These are phyloP conservation scores for Odontothrips loti DNA, from an alignment of 2,888 invertebrate genomes.

Conservation along the genomic window DNA sequence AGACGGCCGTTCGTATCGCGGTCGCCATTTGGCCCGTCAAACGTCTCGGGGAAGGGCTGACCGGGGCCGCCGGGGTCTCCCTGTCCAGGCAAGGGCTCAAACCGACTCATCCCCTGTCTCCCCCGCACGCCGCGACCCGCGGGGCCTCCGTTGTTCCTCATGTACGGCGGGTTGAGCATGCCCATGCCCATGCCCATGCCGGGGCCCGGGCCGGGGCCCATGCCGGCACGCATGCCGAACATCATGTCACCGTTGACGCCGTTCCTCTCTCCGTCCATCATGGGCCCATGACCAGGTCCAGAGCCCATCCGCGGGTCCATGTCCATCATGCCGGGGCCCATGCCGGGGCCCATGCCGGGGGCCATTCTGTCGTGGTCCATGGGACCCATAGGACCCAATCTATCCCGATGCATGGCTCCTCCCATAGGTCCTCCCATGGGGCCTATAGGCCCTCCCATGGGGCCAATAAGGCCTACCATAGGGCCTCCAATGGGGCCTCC, in stretches of 20 bases:
- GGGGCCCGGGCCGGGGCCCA: background rate
- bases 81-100: slow-evolving; percentile 21
- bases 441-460: background rate
- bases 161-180: slow-evolving; percentile 4
- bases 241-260: background rate
- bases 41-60: slow-evolving; percentile 24
- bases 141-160: background rate
- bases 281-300: background rate
- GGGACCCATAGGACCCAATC: background rate
- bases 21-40: background rate
- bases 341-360: background rate
- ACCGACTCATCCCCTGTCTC: slow-evolving; percentile 41
- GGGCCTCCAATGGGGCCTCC: slow-evolving; percentile 33
- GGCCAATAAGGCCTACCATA: background rate
- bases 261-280: background rate
- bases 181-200: background rate
- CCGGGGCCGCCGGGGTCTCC: background rate
- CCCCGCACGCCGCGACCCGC: background rate
- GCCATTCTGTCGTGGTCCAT: background rate
- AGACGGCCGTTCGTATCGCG: background rate
- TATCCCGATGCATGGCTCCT: background rate
- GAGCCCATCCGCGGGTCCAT: background rate
- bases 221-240: background rate
- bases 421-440: background rate
- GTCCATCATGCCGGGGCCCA: background rate